Conservation (phyloP, 2,888 invertebrate species). For the Cremastinae sp. region DNA sequence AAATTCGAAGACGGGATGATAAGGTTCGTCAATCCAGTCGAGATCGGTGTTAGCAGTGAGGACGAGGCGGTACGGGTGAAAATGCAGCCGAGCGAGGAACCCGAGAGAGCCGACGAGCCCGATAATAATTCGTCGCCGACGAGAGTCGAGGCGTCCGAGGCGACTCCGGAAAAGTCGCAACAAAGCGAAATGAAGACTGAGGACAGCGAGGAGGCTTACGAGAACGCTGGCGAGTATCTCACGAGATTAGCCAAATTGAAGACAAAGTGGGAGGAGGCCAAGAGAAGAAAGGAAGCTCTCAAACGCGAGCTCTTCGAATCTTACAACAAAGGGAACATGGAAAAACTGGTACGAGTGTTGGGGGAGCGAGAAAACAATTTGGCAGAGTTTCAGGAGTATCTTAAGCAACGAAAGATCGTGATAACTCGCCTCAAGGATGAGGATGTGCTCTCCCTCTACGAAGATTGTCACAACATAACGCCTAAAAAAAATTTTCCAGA, state of each 20-base stretch:
- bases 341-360: conserved; percentile 72
- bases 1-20: conserved; percentile 64
- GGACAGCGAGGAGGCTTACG: conserved; percentile 51
- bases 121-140: conserved; percentile 10
- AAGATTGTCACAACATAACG: conserved; percentile 70
- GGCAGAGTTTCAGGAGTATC: conserved; percentile 75
- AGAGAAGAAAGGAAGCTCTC: conserved; percentile 69
- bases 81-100: conserved; percentile 40
- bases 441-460: conserved; percentile 75
- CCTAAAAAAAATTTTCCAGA: conserved; percentile 67
- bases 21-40: conserved; percentile 60
- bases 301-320: conserved; percentile 68
- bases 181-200: conserved; percentile 33
- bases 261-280: conserved; percentile 72
- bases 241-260: conserved; percentile 68
- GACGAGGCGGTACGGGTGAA: conserved; percentile 50
- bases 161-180: neutral
- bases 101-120: conserved; percentile 2
- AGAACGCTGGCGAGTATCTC: conserved; percentile 67
- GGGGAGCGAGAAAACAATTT: conserved; percentile 72
- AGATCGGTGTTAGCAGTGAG: conserved; percentile 17
- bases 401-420: conserved; percentile 76
- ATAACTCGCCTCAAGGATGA: conserved; percentile 75
- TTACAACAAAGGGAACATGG: conserved; percentile 71
- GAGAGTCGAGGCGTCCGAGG: conserved; percentile 9